Percentiles rank a stretch among this genome's conserved stretches.
phyloP scores from a whole-genome alignment of 2,888 invertebrate species.

The Mystacides longicornis region DNA sequence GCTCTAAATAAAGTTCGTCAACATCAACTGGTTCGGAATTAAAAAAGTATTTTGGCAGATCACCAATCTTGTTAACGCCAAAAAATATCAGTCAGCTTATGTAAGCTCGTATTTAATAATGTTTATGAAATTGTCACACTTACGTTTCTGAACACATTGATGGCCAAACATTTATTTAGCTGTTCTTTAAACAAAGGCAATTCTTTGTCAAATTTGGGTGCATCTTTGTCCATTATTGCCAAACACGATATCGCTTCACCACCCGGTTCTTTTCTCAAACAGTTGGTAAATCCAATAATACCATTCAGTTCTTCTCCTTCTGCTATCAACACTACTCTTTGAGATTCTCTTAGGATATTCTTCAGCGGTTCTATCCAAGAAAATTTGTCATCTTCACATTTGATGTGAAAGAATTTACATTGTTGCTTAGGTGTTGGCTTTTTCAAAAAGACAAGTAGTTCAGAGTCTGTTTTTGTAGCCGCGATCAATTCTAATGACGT shows the following conservation, averaged over 20 bases:
- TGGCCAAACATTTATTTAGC: constrained; percentile 62
- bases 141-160: constrained; percentile 67
- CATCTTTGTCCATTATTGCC: constrained; percentile 54
- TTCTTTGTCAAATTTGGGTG: constrained; percentile 58
- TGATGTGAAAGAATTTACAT: constrained; percentile 43
- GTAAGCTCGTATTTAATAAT: too few relatives aligned
- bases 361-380: constrained; percentile 49
- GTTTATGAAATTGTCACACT: too few relatives aligned
- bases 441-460: constrained; percentile 48
- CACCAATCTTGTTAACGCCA: too few relatives aligned
- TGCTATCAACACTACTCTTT: constrained; percentile 57
- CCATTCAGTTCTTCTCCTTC: constrained; percentile 67
- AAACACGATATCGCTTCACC: constrained; percentile 57
- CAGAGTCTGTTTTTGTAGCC: constrained; percentile 43
- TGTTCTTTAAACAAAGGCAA: constrained; percentile 60
- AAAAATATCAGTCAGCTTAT: too few relatives aligned
- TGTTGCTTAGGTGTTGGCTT: constrained; percentile 42
- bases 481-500: constrained; percentile 44
- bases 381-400: constrained; percentile 37
- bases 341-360: constrained; percentile 39
- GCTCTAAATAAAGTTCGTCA: too few relatives aligned
- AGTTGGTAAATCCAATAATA: constrained; percentile 81
- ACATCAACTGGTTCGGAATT: too few relatives aligned
- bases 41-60: too few relatives aligned
- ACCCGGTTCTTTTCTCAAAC: constrained; percentile 73